Percentiles rank a stretch among this genome's conserved stretches.
phyloP scores from a whole-genome alignment of 2,797 vertebrate species.

The Decapterus maruadsi region DNA sequence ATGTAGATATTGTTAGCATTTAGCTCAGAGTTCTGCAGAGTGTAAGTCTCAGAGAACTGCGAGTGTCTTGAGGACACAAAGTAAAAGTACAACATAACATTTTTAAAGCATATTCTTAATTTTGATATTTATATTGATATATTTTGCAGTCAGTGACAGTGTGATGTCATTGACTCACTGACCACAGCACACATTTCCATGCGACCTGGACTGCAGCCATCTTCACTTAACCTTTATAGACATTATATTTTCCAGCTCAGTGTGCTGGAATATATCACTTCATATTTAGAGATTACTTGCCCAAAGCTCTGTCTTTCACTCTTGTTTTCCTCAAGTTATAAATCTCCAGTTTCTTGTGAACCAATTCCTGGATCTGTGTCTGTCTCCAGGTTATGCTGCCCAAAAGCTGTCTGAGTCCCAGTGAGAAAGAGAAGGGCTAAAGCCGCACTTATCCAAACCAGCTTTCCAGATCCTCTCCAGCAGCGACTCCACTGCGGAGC shows the following conservation, averaged over 20 bases:
- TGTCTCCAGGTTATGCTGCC: slow-evolving; percentile 88
- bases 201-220: background rate
- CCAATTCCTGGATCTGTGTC: slow-evolving; percentile 50
- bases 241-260: slow-evolving; percentile 1
- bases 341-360: slow-evolving; percentile 23
- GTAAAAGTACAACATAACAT: background rate
- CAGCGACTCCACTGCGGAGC: slow-evolving; percentile 66
- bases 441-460: slow-evolving; percentile 66
- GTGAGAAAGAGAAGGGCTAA: slow-evolving; percentile 90
- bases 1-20: background rate
- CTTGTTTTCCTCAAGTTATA: slow-evolving; percentile 13
- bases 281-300: slow-evolving; percentile 24
- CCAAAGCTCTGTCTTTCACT: slow-evolving; percentile 13
- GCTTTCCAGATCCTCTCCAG: slow-evolving; percentile 60
- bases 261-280: slow-evolving; percentile 1
- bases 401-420: slow-evolving; percentile 88
- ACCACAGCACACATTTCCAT: background rate
- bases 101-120: background rate
- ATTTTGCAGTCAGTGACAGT: background rate
- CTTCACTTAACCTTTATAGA: background rate
- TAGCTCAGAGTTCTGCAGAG: background rate
- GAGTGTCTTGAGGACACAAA: background rate
- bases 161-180: background rate
- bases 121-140: slow-evolving; percentile 1
- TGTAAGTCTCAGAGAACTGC: background rate